Evolutionary conservation across 1,140 invertebrate species (phyloP).

Genomic region (Pogonomyrmex barbatus): DNA sequence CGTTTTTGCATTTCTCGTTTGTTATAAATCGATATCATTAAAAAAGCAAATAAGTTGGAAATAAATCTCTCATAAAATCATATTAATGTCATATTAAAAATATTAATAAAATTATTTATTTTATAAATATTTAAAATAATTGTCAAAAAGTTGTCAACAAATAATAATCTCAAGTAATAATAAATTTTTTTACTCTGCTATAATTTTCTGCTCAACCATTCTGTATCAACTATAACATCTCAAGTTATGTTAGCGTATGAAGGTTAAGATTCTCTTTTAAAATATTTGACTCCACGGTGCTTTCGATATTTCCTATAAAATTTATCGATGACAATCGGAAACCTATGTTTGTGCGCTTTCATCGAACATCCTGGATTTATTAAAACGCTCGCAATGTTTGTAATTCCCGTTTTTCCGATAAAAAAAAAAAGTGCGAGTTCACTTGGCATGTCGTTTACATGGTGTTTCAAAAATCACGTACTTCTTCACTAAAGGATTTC

Average conservation of each 20-base stretch:
- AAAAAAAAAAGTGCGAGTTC: constrained; percentile 20
- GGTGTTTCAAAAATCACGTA: constrained; percentile 5
- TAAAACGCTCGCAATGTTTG: constrained; percentile 15
- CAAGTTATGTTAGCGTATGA: not conserved
- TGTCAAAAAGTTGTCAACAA: constrained; percentile 19
- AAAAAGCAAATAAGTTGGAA: not conserved
- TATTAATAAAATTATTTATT: not conserved
- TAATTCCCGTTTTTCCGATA: constrained; percentile 32
- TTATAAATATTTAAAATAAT: constrained; percentile 32
- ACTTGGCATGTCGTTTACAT: constrained; percentile 15
- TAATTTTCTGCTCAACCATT: not conserved
- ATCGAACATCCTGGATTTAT: constrained; percentile 7
- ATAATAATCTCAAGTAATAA: not conserved
- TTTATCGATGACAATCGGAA: constrained; percentile 38
- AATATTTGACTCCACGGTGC: constrained; percentile 33
- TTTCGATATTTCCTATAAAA: constrained; percentile 38
- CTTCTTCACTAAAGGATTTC: not conserved
- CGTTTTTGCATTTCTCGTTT: constrained; percentile 11
- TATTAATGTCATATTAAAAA: not conserved
- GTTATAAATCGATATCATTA: not conserved
- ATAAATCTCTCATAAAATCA: constrained; percentile 10
- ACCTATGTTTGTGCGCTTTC: constrained; percentile 18
- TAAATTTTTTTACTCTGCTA: constrained; percentile 9
- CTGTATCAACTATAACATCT: not conserved
- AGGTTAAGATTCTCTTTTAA: constrained; percentile 20